Evolutionary conservation across 2,797 vertebrate genomes (phyloP), one percentile per base, ranked within the genome.

Genomic region (Lepilemur septentrionalis): DNA sequence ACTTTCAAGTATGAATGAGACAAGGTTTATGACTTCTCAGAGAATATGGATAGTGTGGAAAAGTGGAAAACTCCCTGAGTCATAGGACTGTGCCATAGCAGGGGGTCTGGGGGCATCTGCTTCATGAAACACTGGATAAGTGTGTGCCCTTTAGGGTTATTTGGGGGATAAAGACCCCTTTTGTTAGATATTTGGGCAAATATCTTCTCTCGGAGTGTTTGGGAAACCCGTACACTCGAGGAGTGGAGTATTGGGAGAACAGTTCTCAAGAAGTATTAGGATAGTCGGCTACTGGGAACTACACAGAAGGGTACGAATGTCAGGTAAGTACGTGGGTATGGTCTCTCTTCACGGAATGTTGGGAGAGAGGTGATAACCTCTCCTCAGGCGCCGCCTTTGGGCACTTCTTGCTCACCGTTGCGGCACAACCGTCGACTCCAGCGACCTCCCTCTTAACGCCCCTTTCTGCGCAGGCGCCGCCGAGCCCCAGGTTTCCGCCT

Each of bases 381-480:
- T 85, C 65, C 95, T 93, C 25, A 14, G 38, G 92, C 43, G 50
- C 87, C 91, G 89, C 76, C 91, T 96, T 75, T 22, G 41, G 88
- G 70, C 2, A 1, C 38, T 63, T 85, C 88, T 83, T 78, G 79
- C 97, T 97, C 79, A 97, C 93, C 95, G 14, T 89, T 10, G 8
- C 72, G 1, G 7, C 4, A 18, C 28, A 17, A 80, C 61, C 32
- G 9, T 32, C 35, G 0, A 76, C n/a, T 92, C 59, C 92, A 18
- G 50, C 43, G 59, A 35, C 89, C 35, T 76, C 95, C 96, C 95
- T 83, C 76, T 79, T 97, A 96, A 91, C 86, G 94, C 89, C 96
- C 67, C 38, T 93, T 93, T 75, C 69, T 69, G 97, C 89, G 86
- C 96, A 90, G 76, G 92, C 55, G 61, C 89, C 0, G 18, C 7